These are phyloP conservation scores for Corydoras sp. DNA, from an alignment of 2,113 vertebrate species.

Conservation along the genomic window DNA sequence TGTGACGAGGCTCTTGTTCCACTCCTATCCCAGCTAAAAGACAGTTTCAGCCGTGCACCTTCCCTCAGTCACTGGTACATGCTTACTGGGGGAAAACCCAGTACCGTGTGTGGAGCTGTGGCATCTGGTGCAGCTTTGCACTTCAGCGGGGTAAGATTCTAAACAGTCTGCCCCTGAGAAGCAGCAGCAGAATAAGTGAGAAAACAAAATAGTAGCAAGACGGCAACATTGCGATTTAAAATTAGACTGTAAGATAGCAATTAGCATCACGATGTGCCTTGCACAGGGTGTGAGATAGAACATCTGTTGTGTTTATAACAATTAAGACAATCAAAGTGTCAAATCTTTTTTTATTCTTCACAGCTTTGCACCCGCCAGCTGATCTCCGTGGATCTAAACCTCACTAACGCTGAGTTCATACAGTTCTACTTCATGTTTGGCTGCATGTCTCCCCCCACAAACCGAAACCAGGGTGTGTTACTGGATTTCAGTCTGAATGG, in stretches of 20 bases:
- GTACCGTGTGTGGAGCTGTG: slow-evolving; percentile 88
- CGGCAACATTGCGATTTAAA: too few relatives aligned
- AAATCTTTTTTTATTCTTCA: not conserved
- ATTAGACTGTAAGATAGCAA: too few relatives aligned
- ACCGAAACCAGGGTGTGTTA: slow-evolving; percentile 91
- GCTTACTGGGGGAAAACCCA: slow-evolving; percentile 88
- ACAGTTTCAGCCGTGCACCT: slow-evolving; percentile 90
- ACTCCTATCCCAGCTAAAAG: slow-evolving; percentile 88
- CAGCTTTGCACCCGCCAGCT: slow-evolving; percentile 90
- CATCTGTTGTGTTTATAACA: too few relatives aligned
- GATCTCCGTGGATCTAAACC: slow-evolving; percentile 90
- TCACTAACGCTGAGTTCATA: slow-evolving; percentile 93
- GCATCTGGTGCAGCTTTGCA: slow-evolving; percentile 94
- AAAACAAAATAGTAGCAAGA: too few relatives aligned
- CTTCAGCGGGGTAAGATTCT: slow-evolving; percentile 82
- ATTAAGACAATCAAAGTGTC: not conserved
- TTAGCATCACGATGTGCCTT: too few relatives aligned
- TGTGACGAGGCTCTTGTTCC: slow-evolving; percentile 81
- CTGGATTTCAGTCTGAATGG: slow-evolving; percentile 94
- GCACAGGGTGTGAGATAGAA: too few relatives aligned
- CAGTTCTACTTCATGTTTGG: slow-evolving; percentile 99
- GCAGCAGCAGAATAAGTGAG: too few relatives aligned
- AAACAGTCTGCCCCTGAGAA: not conserved
- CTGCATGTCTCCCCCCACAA: slow-evolving; percentile 88
- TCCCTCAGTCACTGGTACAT: slow-evolving; percentile 87